Evolutionary conservation across 2,888 invertebrate genomes (phyloP).

Genomic region (Dromius quadrimaculatus): DNA sequence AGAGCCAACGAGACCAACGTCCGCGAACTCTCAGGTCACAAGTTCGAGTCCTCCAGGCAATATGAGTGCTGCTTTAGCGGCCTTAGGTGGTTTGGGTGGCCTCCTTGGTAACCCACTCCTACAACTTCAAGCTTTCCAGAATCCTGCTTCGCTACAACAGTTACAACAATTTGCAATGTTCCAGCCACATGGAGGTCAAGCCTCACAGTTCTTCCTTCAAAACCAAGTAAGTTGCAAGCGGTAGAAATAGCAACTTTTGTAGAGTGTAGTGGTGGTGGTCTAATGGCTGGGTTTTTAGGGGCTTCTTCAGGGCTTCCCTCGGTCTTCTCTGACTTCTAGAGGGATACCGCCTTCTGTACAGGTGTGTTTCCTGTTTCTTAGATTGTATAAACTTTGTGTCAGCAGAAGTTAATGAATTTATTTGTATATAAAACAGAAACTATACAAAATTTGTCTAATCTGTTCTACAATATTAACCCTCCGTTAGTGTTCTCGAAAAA

Average conservation of each 20-base stretch:
- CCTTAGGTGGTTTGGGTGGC: constrained; percentile 65
- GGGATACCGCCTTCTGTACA: constrained; percentile 68
- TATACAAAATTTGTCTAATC: no score
- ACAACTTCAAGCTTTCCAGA: constrained; percentile 71
- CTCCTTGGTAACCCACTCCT: constrained; percentile 65
- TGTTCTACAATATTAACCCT: no score
- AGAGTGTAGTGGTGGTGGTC: constrained; percentile 46
- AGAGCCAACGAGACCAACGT: constrained; percentile 60
- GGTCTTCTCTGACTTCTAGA: constrained; percentile 65
- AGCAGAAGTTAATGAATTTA: no score
- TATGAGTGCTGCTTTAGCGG: constrained; percentile 67
- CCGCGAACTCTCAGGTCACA: constrained; percentile 64
- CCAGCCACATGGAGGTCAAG: constrained; percentile 70
- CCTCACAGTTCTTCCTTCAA: constrained; percentile 79
- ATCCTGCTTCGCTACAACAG: constrained; percentile 75
- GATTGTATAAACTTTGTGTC: constrained; percentile 39
- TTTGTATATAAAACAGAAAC: no score
- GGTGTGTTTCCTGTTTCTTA: constrained; percentile 62
- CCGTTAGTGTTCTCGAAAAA: no score
- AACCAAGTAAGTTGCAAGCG: constrained; percentile 72
- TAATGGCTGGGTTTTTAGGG: constrained; percentile 61
- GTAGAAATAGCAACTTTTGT: not conserved
- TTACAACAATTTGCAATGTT: constrained; percentile 77
- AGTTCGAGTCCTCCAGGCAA: constrained; percentile 62
- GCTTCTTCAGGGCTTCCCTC: constrained; percentile 68